These are phyloP conservation scores for Luperina nickerlii DNA, from an alignment of 2,888 invertebrate genomes.

Conservation along the genomic window DNA sequence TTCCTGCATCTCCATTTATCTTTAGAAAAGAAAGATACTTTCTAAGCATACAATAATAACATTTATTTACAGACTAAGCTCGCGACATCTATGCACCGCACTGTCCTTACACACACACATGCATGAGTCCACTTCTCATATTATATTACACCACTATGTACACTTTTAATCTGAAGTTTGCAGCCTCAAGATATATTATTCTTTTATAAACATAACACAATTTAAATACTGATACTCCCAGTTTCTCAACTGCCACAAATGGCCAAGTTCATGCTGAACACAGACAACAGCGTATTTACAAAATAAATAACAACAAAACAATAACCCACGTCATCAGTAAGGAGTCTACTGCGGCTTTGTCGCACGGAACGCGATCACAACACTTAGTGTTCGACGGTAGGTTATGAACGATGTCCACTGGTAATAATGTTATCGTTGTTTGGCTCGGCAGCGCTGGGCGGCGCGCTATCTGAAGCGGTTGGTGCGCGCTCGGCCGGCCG, in stretches of 20 bases:
- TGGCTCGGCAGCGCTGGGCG: slow-evolving; percentile 26
- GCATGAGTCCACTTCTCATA: slow-evolving; percentile 67
- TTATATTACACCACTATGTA: slow-evolving; percentile 75
- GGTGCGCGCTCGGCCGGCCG: slow-evolving; percentile 74
- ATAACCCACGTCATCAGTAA: slow-evolving; percentile 18
- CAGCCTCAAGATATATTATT: slow-evolving; percentile 72
- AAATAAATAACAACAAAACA: slow-evolving; percentile 71
- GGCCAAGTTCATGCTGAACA: slow-evolving; percentile 50
- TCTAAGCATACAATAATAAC: slow-evolving; percentile 83
- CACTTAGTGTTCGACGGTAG: slow-evolving; percentile 50
- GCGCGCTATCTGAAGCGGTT: slow-evolving; percentile 76
- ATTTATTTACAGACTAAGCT: slow-evolving; percentile 87
- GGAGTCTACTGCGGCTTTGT: slow-evolving; percentile 22
- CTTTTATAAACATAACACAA: slow-evolving; percentile 67
- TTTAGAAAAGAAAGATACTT: slow-evolving; percentile 76
- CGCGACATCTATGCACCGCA: slow-evolving; percentile 79
- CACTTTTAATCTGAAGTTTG: slow-evolving; percentile 67
- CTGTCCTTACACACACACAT: slow-evolving; percentile 74
- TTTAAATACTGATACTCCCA: slow-evolving; percentile 73
- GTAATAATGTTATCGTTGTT: slow-evolving; percentile 23
- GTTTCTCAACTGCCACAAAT: slow-evolving; percentile 43
- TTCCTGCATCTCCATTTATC: slow-evolving; percentile 70
- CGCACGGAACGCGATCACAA: slow-evolving; percentile 54
- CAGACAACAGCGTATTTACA: slow-evolving; percentile 66
- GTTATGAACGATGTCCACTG: slow-evolving; percentile 24